Percentiles rank a stretch among this genome's conserved stretches.
Evolutionary conservation across 2,888 invertebrate species (phyloP).

Genomic region (Sipha maydis): DNA sequence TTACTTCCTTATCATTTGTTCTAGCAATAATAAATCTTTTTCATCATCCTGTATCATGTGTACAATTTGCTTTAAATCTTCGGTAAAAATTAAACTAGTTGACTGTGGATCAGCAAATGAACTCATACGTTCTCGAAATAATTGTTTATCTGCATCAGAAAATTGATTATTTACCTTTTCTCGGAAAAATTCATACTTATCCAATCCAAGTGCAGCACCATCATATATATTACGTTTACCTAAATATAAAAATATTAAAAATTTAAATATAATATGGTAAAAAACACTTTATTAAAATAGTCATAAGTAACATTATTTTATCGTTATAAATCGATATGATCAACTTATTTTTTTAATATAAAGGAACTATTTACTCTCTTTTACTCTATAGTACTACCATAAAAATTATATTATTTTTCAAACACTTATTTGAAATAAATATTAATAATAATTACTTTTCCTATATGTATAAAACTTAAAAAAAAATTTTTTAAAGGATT

Average conservation of each 20-base stretch:
- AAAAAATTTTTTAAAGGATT: too few relatives aligned
- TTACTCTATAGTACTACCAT: too few relatives aligned
- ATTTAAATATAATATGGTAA: neutral
- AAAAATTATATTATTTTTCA: too few relatives aligned
- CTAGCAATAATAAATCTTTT: slow-evolving; percentile 74
- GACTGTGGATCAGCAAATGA: slow-evolving; percentile 72
- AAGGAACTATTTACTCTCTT: too few relatives aligned
- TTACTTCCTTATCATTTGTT: slow-evolving; percentile 79
- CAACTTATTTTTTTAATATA: neutral
- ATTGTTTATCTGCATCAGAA: slow-evolving; percentile 65
- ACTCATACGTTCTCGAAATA: slow-evolving; percentile 78
- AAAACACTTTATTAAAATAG: neutral
- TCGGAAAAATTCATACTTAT: slow-evolving; percentile 72
- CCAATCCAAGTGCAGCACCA: slow-evolving; percentile 73
- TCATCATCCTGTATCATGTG: slow-evolving; percentile 74
- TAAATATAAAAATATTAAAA: slow-evolving; percentile 33
- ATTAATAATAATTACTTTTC: too few relatives aligned
- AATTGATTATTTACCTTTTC: slow-evolving; percentile 73
- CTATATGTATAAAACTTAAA: too few relatives aligned
- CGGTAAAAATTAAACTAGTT: slow-evolving; percentile 81
- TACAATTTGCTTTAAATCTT: slow-evolving; percentile 84
- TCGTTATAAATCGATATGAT: neutral
- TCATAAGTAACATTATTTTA: neutral
- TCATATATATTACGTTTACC: slow-evolving; percentile 65
- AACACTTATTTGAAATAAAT: too few relatives aligned